Base-by-base conservation (phyloP, 2,888 invertebrate species). In the Ophion slaviceki region DNA sequence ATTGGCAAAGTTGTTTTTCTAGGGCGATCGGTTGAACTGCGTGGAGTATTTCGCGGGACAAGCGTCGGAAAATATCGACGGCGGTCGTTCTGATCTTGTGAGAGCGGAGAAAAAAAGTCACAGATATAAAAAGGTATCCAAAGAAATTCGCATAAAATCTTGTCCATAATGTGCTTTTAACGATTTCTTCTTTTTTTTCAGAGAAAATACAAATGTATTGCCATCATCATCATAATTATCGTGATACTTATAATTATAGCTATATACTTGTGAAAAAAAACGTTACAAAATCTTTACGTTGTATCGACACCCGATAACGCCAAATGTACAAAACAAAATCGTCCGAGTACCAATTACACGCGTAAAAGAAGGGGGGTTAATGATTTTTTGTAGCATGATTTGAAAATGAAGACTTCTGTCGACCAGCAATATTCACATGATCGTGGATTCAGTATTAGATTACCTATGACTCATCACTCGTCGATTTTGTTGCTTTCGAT, bases 21-120 rank as follows among this genome's bases (percentile, higher is more conserved):
- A 96, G 96, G 96, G 96, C 93, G 96, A 96, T 87, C 95, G 95
- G 89, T 91, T 96, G 83, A 96, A 96, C 92, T 95, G 95, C 90
- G 95, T 96, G 80, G 96, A 96, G 94, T 96, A 95, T 94, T 96
- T 95, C 94, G 96, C 96, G 87, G 94, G 95, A 91, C 95, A 95
- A 90, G 96, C 96, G 24, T 95, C 94, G 32, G 95, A 95, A 88
- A 95, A 95, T 91, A 95, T 96, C 80, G 96, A 95, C 88, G 91
- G 89, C 87, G 96, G 96, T 74, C 95, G 95, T 47, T 92, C 93
- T 67, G 94, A 96, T 88, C 94, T 96, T 76, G 93, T 94, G 81
- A 94, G 94, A 89, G 96, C 96, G 75, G 94, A 94, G 89, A 93
- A 94, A 89, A 94, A 93, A 86, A 95, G 94, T 88, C 92, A 91